Base-by-base conservation (phyloP, 2,797 vertebrate genomes). In the Buphagus erythrorhynchus region DNA sequence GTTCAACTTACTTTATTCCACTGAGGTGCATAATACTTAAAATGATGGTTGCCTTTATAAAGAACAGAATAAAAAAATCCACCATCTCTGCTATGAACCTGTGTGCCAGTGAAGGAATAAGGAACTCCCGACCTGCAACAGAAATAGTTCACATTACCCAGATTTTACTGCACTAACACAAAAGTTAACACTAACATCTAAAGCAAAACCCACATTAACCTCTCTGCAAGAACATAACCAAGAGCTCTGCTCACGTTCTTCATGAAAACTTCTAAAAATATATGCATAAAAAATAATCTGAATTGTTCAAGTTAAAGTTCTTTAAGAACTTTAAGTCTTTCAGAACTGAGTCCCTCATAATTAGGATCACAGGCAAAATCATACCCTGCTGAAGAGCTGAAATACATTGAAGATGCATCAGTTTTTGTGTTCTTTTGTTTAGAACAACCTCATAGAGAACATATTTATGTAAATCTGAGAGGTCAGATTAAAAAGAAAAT, bases 51-150 rank as follows among this genome's bases (percentile, higher is more conserved):
- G 99, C 99, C 97, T 99, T 99, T 95, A 99, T 98, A 88, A 99
- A 99, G 94, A 99, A 99, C 46, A 99, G 98, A 97, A 99, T 99
- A 94, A 99, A 98, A 97, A 99, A 99, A 96, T 99, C 99, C 97
- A 99, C 99, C 71, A 99, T 99, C 98, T 99, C 99, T 18, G 99
- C 99, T 80, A 99, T 98, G 97, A 99, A 99, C 90, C 99, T 98
- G 96, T 99, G 99, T 25, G 99, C 98, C 97, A 99, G 98, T 10
- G 99, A 99, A 61, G 99, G 99, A 96, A 99, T 99, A 69, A 98
- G 95, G 97, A 99, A 99, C 96, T 99, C 99, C 90, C 98, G 98
- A 87, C 99, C 99, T 99, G 95, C 20, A 96, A 95, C 16, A 90
- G 82, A 93, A 80, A 94, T 6, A 75, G 71, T 58, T 42, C 29